Conservation (phyloP, 2,113 vertebrate species). For the Antennarius striatus region DNA sequence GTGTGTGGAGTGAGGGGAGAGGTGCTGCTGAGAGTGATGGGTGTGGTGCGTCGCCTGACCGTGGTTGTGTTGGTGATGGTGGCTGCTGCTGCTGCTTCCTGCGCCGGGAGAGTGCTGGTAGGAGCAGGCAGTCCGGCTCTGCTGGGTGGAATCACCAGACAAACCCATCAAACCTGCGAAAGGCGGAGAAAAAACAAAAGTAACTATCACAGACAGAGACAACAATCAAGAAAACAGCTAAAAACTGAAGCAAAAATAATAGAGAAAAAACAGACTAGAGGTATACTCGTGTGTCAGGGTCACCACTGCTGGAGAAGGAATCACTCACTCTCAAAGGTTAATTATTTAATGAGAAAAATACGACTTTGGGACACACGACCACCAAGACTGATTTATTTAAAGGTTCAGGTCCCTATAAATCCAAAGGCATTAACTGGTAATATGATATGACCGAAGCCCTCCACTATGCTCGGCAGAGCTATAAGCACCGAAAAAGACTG, state of each 20-base stretch:
- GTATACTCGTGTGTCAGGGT: too few species aligned
- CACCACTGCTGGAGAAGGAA: neutral
- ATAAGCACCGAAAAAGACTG: too few species aligned
- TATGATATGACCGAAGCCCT: too few species aligned
- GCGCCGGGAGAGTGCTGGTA: constrained; percentile 84
- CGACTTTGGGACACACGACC: too few species aligned
- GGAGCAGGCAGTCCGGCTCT: constrained; percentile 82
- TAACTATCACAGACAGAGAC: neutral
- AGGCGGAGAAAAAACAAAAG: neutral
- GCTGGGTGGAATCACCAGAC: constrained; percentile 80
- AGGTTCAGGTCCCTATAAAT: too few species aligned
- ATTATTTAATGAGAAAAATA: too few species aligned
- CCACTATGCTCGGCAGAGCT: too few species aligned
- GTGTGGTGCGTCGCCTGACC: constrained; percentile 58
- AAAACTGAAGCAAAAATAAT: too few species aligned
- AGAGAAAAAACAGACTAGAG: too few species aligned
- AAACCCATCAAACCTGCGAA: constrained; percentile 83
- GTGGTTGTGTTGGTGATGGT: constrained; percentile 79
- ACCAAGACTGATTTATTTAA: too few species aligned
- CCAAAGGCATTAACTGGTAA: too few species aligned
- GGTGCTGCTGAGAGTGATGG: constrained; percentile 79
- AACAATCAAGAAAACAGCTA: neutral
- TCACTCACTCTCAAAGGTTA: too few species aligned
- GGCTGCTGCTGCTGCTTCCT: constrained; percentile 66
- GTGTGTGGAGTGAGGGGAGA: constrained; percentile 73